phyloP scores from a whole-genome alignment of 2,797 vertebrate genomes.

The Anguilla anguilla region DNA sequence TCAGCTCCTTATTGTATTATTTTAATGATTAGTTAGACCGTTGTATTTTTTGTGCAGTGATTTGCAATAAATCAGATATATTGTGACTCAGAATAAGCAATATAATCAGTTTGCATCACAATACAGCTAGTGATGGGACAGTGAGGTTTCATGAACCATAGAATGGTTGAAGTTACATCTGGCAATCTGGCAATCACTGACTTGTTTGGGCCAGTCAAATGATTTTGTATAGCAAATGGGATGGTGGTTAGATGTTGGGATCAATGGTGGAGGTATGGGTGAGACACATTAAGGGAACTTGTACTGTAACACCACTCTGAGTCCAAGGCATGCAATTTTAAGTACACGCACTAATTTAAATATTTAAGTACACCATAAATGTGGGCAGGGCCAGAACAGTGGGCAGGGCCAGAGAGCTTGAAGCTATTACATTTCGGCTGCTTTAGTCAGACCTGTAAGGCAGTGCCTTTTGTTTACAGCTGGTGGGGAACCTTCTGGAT shows the following conservation, averaged over 20 bases:
- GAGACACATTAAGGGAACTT: background rate
- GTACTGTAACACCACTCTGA: background rate
- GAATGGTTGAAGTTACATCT: background rate
- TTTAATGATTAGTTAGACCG: background rate
- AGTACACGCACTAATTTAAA: background rate
- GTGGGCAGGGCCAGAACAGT: background rate
- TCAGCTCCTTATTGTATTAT: background rate
- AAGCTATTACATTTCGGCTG: background rate
- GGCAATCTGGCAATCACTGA: background rate
- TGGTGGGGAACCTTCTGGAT: conserved; percentile 93
- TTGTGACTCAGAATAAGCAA: background rate
- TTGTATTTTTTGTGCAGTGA: background rate
- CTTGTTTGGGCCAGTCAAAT: background rate
- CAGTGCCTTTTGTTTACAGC: conserved; percentile 66
- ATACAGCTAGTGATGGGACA: background rate
- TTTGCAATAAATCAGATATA: background rate
- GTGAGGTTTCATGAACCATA: background rate
- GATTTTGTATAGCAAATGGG: background rate
- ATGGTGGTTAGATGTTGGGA: background rate
- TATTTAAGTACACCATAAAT: background rate
- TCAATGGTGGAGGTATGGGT: conserved; percentile 1
- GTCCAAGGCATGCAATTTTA: background rate
- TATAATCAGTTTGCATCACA: background rate
- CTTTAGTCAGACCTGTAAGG: conserved; percentile 4
- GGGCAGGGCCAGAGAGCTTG: background rate